These are phyloP conservation scores for Willisornis vidua DNA, from an alignment of 2,113 vertebrate genomes.

Conservation along the genomic window DNA sequence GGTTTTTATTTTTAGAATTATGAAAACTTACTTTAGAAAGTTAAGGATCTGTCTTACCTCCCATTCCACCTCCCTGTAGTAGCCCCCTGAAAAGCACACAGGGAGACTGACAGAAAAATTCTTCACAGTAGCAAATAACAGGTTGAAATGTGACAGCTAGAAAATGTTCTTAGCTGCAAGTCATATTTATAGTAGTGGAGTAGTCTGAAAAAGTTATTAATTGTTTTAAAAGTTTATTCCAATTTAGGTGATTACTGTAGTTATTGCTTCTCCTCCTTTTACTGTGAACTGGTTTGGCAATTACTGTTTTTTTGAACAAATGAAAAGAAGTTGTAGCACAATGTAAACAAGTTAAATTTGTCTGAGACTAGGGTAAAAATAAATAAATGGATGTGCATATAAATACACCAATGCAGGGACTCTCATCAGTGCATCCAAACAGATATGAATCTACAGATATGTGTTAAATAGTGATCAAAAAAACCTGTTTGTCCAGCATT, in stretches of 20 bases:
- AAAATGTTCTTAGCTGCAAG: not conserved
- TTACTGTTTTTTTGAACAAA: not conserved
- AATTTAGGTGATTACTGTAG: not conserved
- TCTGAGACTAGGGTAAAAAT: not conserved
- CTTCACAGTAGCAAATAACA: not conserved
- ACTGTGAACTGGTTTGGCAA: not conserved
- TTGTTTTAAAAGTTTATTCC: not conserved
- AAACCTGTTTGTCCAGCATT: not conserved
- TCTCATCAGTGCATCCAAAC: too few relatives aligned
- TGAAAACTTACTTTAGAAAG: not conserved
- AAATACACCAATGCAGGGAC: not conserved
- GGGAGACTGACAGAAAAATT: constrained; percentile 34
- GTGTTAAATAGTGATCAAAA: not conserved
- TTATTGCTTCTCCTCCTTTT: not conserved
- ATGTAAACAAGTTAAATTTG: not conserved
- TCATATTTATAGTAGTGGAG: not conserved
- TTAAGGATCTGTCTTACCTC: not conserved
- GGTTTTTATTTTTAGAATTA: not conserved
- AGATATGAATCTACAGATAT: not conserved
- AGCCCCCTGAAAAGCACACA: not conserved
- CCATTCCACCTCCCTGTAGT: not conserved
- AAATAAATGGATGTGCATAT: not conserved
- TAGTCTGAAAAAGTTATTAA: not conserved
- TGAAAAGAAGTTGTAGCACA: not conserved
- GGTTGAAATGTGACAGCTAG: constrained; percentile 9